Percentiles rank a stretch among this genome's conserved stretches.
Evolutionary conservation across 2,888 invertebrate species (phyloP).

Genomic region (Dicyrtoma fusca): DNA sequence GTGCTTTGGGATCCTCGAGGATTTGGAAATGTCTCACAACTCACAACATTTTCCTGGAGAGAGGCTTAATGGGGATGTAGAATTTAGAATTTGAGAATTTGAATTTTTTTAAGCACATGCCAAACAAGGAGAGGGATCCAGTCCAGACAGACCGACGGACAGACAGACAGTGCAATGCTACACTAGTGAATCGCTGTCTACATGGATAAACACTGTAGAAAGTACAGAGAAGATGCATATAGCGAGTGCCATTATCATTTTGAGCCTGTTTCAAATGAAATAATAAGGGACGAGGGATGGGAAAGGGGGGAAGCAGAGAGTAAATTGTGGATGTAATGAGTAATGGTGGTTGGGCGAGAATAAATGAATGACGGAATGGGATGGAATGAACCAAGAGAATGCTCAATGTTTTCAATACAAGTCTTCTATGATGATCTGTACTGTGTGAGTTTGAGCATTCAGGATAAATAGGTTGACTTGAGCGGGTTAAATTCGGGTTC

Average conservation of each 20-base stretch:
- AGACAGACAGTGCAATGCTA: too few relatives aligned
- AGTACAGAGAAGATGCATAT: background rate
- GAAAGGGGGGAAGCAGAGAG: constrained; percentile 20
- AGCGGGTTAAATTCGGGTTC: too few relatives aligned
- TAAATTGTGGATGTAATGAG: constrained; percentile 37
- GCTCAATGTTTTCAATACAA: background rate
- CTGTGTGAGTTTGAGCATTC: too few relatives aligned
- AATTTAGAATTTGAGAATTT: background rate
- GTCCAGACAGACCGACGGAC: too few relatives aligned
- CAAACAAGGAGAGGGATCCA: too few relatives aligned
- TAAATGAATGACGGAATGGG: constrained; percentile 41
- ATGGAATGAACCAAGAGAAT: constrained; percentile 41
- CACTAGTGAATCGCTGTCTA: too few relatives aligned
- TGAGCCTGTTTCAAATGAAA: background rate
- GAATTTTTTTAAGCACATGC: too few relatives aligned
- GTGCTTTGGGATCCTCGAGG: background rate
- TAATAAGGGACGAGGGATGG: constrained; percentile 13
- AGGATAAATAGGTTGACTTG: too few relatives aligned
- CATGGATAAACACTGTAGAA: too few relatives aligned
- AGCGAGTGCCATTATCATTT: background rate
- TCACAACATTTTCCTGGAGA: background rate
- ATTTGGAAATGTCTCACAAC: constrained; percentile 22
- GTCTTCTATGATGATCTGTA: too few relatives aligned
- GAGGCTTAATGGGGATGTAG: background rate
- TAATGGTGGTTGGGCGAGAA: constrained; percentile 36